These are phyloP conservation scores for Diarsia rubi DNA, from an alignment of 2,888 invertebrate genomes.

Conservation along the genomic window DNA sequence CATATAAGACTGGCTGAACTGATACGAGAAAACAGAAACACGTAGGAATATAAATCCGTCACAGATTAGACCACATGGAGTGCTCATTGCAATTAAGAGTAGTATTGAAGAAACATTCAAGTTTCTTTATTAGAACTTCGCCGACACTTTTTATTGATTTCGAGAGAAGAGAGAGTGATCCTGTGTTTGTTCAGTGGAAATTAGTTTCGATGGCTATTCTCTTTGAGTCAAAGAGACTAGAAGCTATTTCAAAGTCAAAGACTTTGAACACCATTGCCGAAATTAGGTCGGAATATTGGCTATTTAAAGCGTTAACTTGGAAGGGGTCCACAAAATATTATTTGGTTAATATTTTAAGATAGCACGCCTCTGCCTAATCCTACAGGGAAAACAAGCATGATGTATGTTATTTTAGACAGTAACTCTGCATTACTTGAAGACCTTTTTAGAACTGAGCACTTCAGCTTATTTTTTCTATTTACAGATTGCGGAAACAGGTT, in stretches of 20 bases:
- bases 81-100: not conserved
- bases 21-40: not conserved
- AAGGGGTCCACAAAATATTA: not conserved
- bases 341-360: not conserved
- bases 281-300: not conserved
- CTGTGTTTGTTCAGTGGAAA: not conserved
- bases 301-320: not conserved
- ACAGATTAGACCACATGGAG: slow-evolving; percentile 2
- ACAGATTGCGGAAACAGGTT: not conserved
- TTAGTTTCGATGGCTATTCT: not conserved
- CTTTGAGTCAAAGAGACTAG: too few species aligned
- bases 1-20: not conserved
- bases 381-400: not conserved
- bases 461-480: too few species aligned
- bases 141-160: not conserved
- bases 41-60: not conserved
- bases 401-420: not conserved
- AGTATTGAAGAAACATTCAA: not conserved
- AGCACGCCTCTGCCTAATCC: not conserved
- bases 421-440: not conserved
- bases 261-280: not conserved
- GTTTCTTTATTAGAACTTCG: not conserved
- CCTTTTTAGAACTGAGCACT: not conserved
- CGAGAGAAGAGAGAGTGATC: not conserved
- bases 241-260: too few species aligned